These are phyloP conservation scores for Dolichoris vasculosae DNA, from an alignment of 1,140 invertebrate genomes.

Conservation along the genomic window DNA sequence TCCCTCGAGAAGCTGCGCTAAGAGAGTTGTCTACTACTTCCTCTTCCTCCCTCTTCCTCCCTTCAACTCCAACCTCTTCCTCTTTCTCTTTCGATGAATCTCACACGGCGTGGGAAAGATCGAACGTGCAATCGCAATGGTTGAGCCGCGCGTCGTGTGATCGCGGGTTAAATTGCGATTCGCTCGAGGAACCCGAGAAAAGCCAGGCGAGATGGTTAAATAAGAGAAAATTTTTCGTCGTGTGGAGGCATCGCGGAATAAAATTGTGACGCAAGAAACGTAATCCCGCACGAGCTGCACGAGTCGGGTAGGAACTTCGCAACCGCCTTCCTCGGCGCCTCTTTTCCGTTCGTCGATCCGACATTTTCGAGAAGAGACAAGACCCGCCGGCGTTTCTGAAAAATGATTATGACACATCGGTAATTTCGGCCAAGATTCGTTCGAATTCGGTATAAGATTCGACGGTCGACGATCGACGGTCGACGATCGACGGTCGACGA, in stretches of 20 bases:
- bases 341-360: not conserved
- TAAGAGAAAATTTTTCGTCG: not conserved
- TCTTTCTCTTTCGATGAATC: not conserved
- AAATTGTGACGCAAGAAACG: not conserved
- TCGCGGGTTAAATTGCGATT: not conserved
- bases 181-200: not conserved
- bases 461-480: not conserved
- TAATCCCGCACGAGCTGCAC: not conserved
- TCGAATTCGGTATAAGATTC: not conserved
- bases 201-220: not conserved
- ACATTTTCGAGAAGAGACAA: no score
- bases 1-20: conserved; percentile 10
- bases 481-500: not conserved
- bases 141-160: not conserved
- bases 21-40: not conserved
- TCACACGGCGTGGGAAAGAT: conserved; percentile 17
- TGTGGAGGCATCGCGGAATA: not conserved
- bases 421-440: not conserved
- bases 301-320: not conserved
- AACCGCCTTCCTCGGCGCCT: not conserved
- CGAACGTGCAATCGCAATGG: conserved; percentile 1
- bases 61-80: not conserved
- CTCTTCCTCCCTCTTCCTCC: not conserved
- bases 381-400: not conserved
- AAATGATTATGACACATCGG: not conserved